These are phyloP conservation scores for Drosophila athabasca DNA, from an alignment of 1,140 invertebrate species.

Conservation along the genomic window DNA sequence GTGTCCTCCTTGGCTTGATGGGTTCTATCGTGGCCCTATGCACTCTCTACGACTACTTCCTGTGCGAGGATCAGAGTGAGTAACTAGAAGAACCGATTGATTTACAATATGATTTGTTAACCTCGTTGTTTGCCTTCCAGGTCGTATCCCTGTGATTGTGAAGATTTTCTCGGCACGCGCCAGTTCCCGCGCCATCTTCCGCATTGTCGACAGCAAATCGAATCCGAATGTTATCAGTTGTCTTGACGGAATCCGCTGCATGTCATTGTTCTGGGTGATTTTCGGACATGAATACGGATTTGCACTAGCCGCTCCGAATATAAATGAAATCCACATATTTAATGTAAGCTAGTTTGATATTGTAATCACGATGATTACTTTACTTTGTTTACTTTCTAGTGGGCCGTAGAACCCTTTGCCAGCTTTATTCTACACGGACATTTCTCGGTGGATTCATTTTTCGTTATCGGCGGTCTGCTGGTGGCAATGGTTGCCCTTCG, in stretches of 20 bases:
- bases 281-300: constrained; percentile 85
- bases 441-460: constrained; percentile 88
- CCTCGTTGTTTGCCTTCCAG: constrained; percentile 10
- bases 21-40: constrained; percentile 2
- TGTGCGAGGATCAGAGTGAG: constrained; percentile 43
- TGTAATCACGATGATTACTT: neutral
- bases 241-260: constrained; percentile 85
- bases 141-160: constrained; percentile 23
- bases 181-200: constrained; percentile 50
- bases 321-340: constrained; percentile 43
- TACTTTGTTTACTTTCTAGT: constrained; percentile 30
- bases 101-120: constrained; percentile 26
- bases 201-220: constrained; percentile 8
- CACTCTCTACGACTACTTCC: constrained; percentile 50
- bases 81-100: neutral
- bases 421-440: constrained; percentile 85
- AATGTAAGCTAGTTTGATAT: neutral
- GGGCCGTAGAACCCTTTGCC: constrained; percentile 83
- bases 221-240: constrained; percentile 79
- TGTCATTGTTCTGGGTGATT: constrained; percentile 88
- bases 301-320: constrained; percentile 49
- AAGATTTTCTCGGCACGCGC: constrained; percentile 51
- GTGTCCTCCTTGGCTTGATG: constrained; percentile 39
- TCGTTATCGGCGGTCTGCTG: constrained; percentile 88
- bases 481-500: constrained; percentile 87